Evolutionary conservation across 1,140 invertebrate species (phyloP), one percentile per base, ranked within the genome.

Genomic region (Campoletis sonorensis): DNA sequence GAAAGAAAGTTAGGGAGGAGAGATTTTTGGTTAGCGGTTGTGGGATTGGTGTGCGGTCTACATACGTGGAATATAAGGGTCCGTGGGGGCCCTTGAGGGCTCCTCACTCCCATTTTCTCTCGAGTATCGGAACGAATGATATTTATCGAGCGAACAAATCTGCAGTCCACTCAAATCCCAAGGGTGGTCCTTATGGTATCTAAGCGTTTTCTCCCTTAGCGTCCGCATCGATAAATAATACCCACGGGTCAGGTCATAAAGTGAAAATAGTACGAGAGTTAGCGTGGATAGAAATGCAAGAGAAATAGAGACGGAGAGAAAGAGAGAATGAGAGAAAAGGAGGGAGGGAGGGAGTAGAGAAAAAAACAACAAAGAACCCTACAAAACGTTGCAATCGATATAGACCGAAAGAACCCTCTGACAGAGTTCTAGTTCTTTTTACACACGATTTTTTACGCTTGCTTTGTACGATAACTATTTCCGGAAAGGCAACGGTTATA

Each of bases 111-210:
- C 68, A n/a, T n/a, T 67, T 40, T 70, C 64, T 79, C 84, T 90
- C 87, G 87, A 91, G 89, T 91, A 91, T 90, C 88, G 90, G 90
- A 91, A 91, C 90, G 90, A 91, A 91, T 91, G 85, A 90, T 90
- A 91, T 91, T 91, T 91, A 91, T 91, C 84, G 90, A 88, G 85
- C 89, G 87, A 86, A 87, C 81, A 89, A 91, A 91, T 91, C 87
- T 81, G 85, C 87, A 88, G 87, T 88, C 87, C 87, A 87, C 81
- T 86, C 85, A 87, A 91, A 90, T 90, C 88, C 90, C 88, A 86
- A 90, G 90, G 89, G 90, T 91, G 89, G 89, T 89, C 88, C 87
- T 86, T 83, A 83, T 82, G 85, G 67, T 70, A 70, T 70, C 67
- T 70, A 70, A 33, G 67, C 80, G 85, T 51, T 81, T 68, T 51